Base-by-base conservation (phyloP, 1,140 invertebrate species). In the Myzus persicae region DNA sequence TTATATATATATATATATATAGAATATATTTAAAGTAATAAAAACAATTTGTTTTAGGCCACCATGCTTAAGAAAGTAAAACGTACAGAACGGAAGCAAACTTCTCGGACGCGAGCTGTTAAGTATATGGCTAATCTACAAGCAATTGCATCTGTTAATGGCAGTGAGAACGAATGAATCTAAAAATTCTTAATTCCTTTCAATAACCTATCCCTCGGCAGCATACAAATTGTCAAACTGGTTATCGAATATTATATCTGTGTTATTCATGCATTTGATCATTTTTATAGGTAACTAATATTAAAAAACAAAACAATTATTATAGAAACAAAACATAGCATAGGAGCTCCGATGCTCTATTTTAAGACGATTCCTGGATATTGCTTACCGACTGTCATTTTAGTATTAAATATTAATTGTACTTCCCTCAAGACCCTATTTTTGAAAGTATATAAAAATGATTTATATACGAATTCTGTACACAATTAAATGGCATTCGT, bases 41-140 rank as follows among this genome's bases (percentile, higher is more conserved):
- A 31, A 31, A 87, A 46, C 26, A 42, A 88, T 90, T 51, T 90
- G 8, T 95, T 95, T 95, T 96, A 98, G 97, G 97, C 97, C 94
- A 98, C 97, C 95, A 98, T 98, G 97, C 96, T 98, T 96, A 98
- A 98, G 96, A 97, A 98, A 96, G 97, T 97, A 96, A 99, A 98
- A 96, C 97, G 97, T 95, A 99, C 81, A 36, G 91, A 93, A 84
- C 91, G 91, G n/a, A 93, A 84, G 24, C 91, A 93, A 93, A 93
- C 67, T 36, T 93, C 91, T 85, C 91, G 91, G 44, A 85, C 91
- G 20, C 42, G 91, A 42, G 91, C 91, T n/a, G 91, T 82, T 84
- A 54, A 36, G 31, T 93, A 93, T n/a, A 59, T 93, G 91, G 91
- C 91, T n/a, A 93, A 82, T 93, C 46, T 93, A 18, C 91, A 93